Evolutionary conservation across 2,888 invertebrate genomes (phyloP), one percentile per base, ranked within the genome.

Genomic region (Acleris cristana): DNA sequence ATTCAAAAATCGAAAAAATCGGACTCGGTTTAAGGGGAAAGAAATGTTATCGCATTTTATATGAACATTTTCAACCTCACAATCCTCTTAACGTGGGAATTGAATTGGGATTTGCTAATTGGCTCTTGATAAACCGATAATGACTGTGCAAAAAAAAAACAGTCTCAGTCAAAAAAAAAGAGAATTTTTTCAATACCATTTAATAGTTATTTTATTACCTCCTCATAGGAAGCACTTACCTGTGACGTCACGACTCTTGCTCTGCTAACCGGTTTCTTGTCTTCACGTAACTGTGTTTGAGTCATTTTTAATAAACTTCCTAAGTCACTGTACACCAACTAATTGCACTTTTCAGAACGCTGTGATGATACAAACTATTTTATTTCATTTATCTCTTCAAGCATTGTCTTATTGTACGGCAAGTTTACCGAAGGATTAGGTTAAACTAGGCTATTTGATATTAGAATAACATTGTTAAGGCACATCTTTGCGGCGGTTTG

Each of bases 191-290:
- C 1, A 26, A 26, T 26, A 26, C 23, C 2, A 0, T 23, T 26
- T 26, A 5, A 26, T 26, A 26, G 5, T 26, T 26, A 26, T 26
- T 26, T 26, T 6, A 26, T 26, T 26, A 26, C 26, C 6, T 3
- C 23, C 2, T 26, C 23, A 23, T 23, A 23, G 3, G 21, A 44
- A 45, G 3, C n/a, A 16, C 48, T 48, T 73, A 85, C 84, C 83
- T 85, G 85, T 53, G 85, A 85, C 10, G 79, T 51, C 6, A 84
- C 71, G 8, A 84, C 77, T 71, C 78, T 78, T 1, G 74, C 58
- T 54, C 83, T 72, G 52, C 79, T 77, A 18, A 82, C 70, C 2
- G 74, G 64, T 49, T 69, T 66, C 18, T 61, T 69, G 21, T 67
- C 73, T 40, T 72, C 76, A 30, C 71, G 66, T 66, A 70, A 61